Evolutionary conservation across 2,888 invertebrate species (phyloP).

Genomic region (Rhamphomyia laevipes): DNA sequence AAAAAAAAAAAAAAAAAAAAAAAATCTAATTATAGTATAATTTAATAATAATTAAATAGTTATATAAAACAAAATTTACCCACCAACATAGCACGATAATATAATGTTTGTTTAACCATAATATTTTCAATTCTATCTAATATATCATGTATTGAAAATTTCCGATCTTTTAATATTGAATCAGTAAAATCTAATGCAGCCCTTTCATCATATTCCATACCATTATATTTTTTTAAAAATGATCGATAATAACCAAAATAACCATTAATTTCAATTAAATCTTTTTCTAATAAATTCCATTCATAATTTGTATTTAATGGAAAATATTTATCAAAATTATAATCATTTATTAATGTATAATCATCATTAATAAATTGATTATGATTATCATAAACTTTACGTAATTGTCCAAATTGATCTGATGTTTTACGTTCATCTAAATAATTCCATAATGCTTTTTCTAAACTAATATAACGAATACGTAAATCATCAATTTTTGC

Average conservation of each 20-base stretch:
- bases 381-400: conserved; percentile 32
- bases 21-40: no score
- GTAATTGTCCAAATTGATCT: conserved; percentile 23
- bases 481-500: conserved; percentile 47
- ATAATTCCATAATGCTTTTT: conserved; percentile 35
- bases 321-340: conserved; percentile 24
- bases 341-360: background rate
- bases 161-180: conserved; percentile 51
- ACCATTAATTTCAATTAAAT: conserved; percentile 49
- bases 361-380: conserved; percentile 22
- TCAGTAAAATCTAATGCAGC: conserved; percentile 54
- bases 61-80: conserved; percentile 21
- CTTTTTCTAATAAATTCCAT: conserved; percentile 50
- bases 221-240: conserved; percentile 32
- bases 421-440: conserved; percentile 21
- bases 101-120: conserved; percentile 51
- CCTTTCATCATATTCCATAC: conserved; percentile 38
- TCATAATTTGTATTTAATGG: conserved; percentile 43
- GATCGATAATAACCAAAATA: conserved; percentile 55
- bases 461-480: conserved; percentile 45
- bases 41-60: background rate
- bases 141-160: conserved; percentile 42
- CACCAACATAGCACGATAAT: conserved; percentile 55
- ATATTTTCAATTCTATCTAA: conserved; percentile 47
- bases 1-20: background rate